Evolutionary conservation across 2,888 invertebrate species (phyloP), one percentile per base, ranked within the genome.

Genomic region (Crossocerus cetratus): DNA sequence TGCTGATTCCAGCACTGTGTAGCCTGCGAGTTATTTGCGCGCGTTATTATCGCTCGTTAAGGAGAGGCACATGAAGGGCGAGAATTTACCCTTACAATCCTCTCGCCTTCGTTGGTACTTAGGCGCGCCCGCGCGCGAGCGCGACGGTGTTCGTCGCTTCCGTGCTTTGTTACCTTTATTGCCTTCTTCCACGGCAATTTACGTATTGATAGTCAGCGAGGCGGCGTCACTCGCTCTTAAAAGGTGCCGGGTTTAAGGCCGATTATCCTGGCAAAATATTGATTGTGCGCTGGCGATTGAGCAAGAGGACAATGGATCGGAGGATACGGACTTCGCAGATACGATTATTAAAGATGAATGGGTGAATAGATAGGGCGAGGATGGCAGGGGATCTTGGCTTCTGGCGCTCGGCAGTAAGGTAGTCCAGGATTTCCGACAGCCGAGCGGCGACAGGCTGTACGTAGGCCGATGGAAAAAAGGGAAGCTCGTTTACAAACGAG

Each of bases 401-500:
- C 32, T 32, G 49, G 1, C 65, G 63, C 45, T 73, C 63, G 54
- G 61, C 23, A 58, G 45, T 64, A 54, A 45, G 72, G 72, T 69
- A 53, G 65, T 49, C 45, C 65, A 54, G 58, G 59, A 59, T 56
- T 71, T 74, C 74, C 67, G 73, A 62, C 55, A 63, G 45, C 66
- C 70, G 64, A 76, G 71, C 72, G 72, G 66, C 57, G 49, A 49
- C 14, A 65, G 45, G 62, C 54, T 65, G 59, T 59, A 45, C 32
- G 32, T 32, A 32, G 32, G 60, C 42, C 62, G 65, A 45, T 49
- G 60, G 63, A 64, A 77, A 74, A 32, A 79, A 69, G 75, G 72
- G 77, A 73, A 74, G 84, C 82, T 81, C 83, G 84, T 84, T 86
- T 86, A 87, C 87, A 87, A 87, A 87, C 86, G 86, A 85, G 86